phyloP scores from a whole-genome alignment of 2,113 vertebrate species.

The Heteronetta atricapilla region DNA sequence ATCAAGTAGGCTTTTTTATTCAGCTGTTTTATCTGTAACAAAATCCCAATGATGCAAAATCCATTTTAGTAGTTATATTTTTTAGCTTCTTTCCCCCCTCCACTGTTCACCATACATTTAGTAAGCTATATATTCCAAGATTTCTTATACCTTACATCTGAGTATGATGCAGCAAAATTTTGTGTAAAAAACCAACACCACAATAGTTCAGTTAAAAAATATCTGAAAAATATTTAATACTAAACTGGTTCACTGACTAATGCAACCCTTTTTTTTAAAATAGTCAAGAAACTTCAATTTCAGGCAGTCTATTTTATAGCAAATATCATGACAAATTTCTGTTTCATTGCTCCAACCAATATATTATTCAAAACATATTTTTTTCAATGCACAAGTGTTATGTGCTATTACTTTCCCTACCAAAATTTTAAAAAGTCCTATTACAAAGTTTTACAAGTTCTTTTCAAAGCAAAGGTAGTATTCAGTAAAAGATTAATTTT shows the following conservation, averaged over 20 bases:
- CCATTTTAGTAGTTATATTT: not conserved
- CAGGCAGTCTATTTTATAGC: not conserved
- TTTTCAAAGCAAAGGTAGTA: not conserved
- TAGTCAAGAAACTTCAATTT: not conserved
- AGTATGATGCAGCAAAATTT: not conserved
- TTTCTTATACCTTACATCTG: not conserved
- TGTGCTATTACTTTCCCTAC: not conserved
- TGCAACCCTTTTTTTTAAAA: not conserved
- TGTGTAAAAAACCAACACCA: not conserved
- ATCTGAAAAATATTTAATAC: not conserved
- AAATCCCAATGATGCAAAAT: not conserved
- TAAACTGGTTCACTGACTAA: not conserved
- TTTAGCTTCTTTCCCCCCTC: not conserved
- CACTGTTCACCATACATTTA: not conserved
- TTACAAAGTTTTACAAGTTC: not conserved
- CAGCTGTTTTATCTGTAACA: not conserved
- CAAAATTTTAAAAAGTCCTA: accelerated
- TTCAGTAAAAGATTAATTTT: not conserved
- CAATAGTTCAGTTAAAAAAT: not conserved
- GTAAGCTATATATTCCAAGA: not conserved
- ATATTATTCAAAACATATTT: not conserved
- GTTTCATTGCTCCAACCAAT: not conserved
- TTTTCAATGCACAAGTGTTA: not conserved
- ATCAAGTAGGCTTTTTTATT: not conserved
- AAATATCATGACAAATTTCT: not conserved